Evolutionary conservation across 2,113 vertebrate species (phyloP), one percentile per base, ranked within the genome.

Genomic region (Clarias gariepinus): DNA sequence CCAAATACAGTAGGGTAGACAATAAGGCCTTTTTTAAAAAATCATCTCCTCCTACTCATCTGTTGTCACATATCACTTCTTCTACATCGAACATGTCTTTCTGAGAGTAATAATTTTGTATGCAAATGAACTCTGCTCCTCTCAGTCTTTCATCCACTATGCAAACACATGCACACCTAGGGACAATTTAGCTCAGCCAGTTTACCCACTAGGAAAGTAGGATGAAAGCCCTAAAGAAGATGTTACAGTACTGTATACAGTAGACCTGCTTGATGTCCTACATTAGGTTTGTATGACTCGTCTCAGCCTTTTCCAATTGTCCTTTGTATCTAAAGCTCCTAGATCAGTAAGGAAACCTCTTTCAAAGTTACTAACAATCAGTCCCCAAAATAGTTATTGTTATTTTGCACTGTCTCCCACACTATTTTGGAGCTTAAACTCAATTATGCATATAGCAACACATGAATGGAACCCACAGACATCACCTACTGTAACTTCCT

Each of bases 1-100:
- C 36, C 58, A 79, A 87, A 78, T 86, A 11, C 41, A 76, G 55
- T 60, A 61, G 66, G 66, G 52, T 18, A 71, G 61, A 79, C 64
- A 80, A 86, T 52, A n/a, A 90, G 83, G 3, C 19, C 0, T 36
- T 55, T 82, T 74, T 9, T 33, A 9, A 9, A 60, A 33, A 86
- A 52, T 28, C 16, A 73, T 41, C 36, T 74, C 55, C n/a, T 86
- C 36, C 23, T n/a, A n/a, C 74, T n/a, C 4, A 52, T 28, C 55
- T 73, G 25, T 16, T 63, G n/a, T 79, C 21, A 71, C 23, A 15
- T 47, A 47, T 2, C 1, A 55, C 28, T 28, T 57, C 16, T 52
- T 28, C n/a, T 5, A 53, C 47, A 53, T 6, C 53, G 33, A 57
- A 19, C 76, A n/a, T 25, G 52, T 12, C 3, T 58, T 58, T 58